These are phyloP conservation scores for Aphelocoma californica DNA, from an alignment of 2,797 vertebrate species.

Conservation along the genomic window DNA sequence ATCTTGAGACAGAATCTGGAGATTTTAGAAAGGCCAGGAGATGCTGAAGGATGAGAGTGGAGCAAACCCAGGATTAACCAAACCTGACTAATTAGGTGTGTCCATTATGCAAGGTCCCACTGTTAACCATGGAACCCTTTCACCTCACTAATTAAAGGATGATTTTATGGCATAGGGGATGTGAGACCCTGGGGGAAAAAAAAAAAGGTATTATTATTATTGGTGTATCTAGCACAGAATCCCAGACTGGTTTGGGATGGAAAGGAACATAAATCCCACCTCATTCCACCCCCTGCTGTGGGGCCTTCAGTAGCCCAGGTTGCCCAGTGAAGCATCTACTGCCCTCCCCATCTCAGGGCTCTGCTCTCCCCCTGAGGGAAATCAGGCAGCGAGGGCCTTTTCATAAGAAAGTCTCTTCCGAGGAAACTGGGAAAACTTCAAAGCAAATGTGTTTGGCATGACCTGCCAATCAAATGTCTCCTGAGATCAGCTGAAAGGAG, in stretches of 20 bases:
- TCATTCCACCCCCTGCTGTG: neutral
- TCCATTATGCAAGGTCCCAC: neutral
- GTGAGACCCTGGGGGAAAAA: too few species aligned
- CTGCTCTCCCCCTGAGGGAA: neutral
- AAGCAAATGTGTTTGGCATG: neutral
- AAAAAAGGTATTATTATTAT: neutral
- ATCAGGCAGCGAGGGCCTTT: neutral
- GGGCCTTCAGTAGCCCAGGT: neutral
- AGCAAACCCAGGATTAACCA: neutral
- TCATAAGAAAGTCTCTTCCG: neutral
- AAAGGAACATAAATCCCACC: neutral
- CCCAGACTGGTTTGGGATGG: neutral
- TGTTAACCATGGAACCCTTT: neutral
- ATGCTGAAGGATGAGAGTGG: neutral
- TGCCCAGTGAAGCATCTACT: neutral
- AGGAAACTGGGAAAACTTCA: neutral
- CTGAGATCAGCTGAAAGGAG: neutral
- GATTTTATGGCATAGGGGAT: neutral
- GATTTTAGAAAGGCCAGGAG: neutral
- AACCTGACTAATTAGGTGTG: neutral
- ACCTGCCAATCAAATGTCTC: neutral
- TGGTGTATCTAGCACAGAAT: accelerated
- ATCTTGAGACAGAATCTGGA: neutral
- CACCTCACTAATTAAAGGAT: neutral
- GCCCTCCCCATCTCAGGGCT: neutral